These are phyloP conservation scores for Phainopepla nitens DNA, from an alignment of 2,113 vertebrate genomes.

Conservation along the genomic window DNA sequence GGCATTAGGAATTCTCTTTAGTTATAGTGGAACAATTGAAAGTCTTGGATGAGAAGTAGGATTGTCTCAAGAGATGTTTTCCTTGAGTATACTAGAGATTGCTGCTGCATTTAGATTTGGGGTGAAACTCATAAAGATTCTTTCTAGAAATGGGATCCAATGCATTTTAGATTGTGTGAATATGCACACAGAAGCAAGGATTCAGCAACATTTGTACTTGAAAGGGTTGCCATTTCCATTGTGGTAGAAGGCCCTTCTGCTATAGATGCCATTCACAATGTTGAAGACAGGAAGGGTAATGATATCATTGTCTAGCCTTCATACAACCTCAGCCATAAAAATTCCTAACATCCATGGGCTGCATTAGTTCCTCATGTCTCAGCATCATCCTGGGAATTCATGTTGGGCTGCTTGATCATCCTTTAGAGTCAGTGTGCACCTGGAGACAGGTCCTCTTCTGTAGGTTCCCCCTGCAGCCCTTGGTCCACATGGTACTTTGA, in stretches of 20 bases:
- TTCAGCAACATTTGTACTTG: neutral
- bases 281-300: neutral
- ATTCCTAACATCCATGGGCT: neutral
- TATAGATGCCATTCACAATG: neutral
- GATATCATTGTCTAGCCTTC: neutral
- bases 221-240: neutral
- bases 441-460: too few species aligned
- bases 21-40: neutral
- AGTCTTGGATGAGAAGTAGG: too few species aligned
- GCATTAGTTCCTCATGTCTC: too few species aligned
- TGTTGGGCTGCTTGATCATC: too few species aligned
- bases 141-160: neutral
- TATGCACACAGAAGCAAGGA: neutral
- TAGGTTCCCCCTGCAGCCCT: neutral
- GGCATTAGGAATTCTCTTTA: neutral
- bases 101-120: neutral
- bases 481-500: neutral
- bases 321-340: neutral
- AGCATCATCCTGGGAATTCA: too few species aligned
- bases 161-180: neutral
- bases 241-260: neutral
- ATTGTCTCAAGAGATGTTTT: too few species aligned
- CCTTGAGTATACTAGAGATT: neutral
- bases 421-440: too few species aligned
- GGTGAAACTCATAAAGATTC: neutral